Percentiles rank a stretch among this genome's conserved stretches.
Conservation (phyloP, 2,113 vertebrate genomes). For the Budorcas taxicolor region DNA sequence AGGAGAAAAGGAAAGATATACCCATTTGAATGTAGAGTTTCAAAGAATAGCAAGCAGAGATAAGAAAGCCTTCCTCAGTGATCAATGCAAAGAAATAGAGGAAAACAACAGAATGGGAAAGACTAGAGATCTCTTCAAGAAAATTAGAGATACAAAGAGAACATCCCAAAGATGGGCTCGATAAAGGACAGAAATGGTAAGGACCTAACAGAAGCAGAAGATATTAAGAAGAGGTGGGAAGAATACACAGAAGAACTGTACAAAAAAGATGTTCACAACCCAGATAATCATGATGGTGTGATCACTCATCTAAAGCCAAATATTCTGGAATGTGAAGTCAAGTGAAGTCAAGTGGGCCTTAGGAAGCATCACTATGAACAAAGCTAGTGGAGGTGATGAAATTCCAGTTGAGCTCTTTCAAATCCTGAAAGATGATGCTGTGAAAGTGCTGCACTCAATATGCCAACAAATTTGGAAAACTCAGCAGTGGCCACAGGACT, state of each 20-base stretch:
- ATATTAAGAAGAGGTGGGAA: neutral
- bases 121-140: neutral
- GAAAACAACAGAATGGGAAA: neutral
- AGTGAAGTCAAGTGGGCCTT: neutral
- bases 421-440: no score
- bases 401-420: no score
- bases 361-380: neutral
- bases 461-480: neutral
- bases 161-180: neutral
- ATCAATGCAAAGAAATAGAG: neutral
- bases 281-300: neutral
- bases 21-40: neutral
- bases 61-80: neutral
- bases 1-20: neutral
- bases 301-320: neutral
- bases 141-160: neutral
- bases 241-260: neutral
- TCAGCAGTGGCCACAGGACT: neutral
- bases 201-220: neutral
- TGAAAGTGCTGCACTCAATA: no score
- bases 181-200: neutral
- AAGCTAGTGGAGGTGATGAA: no score
- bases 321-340: neutral
- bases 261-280: neutral
- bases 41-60: neutral